Conservation (phyloP, 2,113 vertebrate species). For the Scalopus aquaticus region DNA sequence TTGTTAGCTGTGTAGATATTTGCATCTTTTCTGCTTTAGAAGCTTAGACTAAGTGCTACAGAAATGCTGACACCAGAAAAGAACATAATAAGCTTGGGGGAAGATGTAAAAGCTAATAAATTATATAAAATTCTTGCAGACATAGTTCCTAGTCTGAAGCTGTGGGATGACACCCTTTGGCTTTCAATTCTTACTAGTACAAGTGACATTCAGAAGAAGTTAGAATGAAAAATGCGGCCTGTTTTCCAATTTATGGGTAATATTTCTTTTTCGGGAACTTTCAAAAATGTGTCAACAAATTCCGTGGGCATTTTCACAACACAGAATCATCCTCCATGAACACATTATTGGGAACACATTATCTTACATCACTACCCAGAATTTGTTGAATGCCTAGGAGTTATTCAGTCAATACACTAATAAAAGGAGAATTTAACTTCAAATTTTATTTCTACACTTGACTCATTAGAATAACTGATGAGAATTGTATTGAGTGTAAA, state of each 20-base stretch:
- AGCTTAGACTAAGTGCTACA: background rate
- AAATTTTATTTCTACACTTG: slow-evolving; percentile 34
- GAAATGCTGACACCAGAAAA: background rate
- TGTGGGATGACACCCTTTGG: background rate
- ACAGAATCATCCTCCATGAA: background rate
- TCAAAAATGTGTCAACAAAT: background rate
- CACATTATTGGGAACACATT: background rate
- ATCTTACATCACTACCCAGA: background rate
- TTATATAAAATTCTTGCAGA: slow-evolving; percentile 25
- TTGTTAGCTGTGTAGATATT: background rate
- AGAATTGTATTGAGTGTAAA: background rate
- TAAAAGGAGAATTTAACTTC: background rate
- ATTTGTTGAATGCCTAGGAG: background rate
- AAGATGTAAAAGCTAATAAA: slow-evolving; percentile 39
- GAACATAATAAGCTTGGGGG: background rate
- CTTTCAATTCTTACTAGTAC: slow-evolving; percentile 4
- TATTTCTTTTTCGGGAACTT: slow-evolving; percentile 40
- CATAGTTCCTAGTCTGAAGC: background rate
- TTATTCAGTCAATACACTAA: background rate
- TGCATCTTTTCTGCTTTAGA: background rate
- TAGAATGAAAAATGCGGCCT: background rate
- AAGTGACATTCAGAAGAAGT: background rate
- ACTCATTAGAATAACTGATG: background rate
- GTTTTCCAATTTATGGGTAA: background rate
- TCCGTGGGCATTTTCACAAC: slow-evolving; percentile 2